These are phyloP conservation scores for Pteronura brasiliensis DNA, from an alignment of 2,113 vertebrate species.

Conservation along the genomic window DNA sequence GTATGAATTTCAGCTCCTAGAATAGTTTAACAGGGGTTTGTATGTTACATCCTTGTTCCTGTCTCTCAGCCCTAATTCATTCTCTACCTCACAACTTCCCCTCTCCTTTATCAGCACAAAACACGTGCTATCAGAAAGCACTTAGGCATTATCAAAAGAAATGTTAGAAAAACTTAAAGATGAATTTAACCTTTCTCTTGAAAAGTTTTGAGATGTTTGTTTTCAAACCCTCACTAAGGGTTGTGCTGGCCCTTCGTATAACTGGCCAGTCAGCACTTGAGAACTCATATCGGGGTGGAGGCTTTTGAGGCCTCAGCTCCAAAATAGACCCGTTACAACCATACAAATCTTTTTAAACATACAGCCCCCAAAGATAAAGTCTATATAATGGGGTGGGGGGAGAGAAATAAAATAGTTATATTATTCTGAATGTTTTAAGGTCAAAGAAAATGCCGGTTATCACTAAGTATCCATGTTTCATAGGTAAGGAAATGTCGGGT, in stretches of 20 bases:
- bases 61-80: background rate
- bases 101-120: background rate
- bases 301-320: background rate
- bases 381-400: background rate
- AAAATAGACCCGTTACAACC: background rate
- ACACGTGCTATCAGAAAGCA: background rate
- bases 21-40: background rate
- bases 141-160: background rate
- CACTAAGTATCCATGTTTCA: background rate
- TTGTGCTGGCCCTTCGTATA: background rate
- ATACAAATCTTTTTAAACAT: background rate
- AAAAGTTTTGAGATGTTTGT: background rate
- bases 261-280: background rate
- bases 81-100: background rate
- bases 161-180: background rate
- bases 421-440: background rate
- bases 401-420: background rate
- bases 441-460: background rate
- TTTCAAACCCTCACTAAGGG: background rate
- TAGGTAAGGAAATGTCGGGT: background rate
- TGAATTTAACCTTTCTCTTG: background rate
- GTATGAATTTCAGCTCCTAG: background rate
- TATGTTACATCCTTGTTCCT: background rate
- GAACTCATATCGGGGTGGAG: background rate
- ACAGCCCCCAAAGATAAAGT: background rate